phyloP scores from a whole-genome alignment of 2,113 vertebrate genomes.

The Microcebus griseorufus region DNA sequence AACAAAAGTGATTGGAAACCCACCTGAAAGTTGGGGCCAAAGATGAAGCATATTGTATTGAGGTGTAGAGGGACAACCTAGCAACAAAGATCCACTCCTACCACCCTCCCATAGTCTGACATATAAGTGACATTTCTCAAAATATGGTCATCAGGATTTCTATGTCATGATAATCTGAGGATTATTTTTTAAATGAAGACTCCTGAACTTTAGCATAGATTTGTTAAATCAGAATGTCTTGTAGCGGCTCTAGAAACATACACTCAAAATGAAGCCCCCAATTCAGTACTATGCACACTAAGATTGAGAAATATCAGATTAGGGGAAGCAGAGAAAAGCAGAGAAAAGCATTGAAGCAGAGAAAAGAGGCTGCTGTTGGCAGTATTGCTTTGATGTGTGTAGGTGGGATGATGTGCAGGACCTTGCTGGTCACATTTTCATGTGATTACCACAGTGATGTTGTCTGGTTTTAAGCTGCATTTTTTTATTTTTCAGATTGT shows the following conservation, averaged over 20 bases:
- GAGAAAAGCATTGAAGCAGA: neutral
- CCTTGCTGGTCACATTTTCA: neutral
- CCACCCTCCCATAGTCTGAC: neutral
- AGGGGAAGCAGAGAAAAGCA: neutral
- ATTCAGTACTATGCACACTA: neutral
- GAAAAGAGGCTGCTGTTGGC: neutral
- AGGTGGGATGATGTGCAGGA: accelerated
- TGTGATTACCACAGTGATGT: neutral
- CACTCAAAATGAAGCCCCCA: neutral
- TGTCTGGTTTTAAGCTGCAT: neutral
- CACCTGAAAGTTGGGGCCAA: neutral
- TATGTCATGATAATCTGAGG: neutral
- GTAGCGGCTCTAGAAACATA: neutral
- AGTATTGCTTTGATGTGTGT: neutral
- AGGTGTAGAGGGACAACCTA: neutral
- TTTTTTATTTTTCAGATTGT: neutral
- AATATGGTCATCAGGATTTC: neutral
- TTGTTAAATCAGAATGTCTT: neutral
- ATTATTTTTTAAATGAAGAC: neutral
- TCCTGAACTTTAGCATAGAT: neutral
- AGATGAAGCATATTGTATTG: neutral
- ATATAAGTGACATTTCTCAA: neutral
- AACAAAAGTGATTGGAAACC: neutral
- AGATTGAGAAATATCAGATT: neutral
- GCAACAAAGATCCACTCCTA: neutral